phyloP scores from a whole-genome alignment of 1,140 invertebrate species.

The Dreissena rostriformis region DNA sequence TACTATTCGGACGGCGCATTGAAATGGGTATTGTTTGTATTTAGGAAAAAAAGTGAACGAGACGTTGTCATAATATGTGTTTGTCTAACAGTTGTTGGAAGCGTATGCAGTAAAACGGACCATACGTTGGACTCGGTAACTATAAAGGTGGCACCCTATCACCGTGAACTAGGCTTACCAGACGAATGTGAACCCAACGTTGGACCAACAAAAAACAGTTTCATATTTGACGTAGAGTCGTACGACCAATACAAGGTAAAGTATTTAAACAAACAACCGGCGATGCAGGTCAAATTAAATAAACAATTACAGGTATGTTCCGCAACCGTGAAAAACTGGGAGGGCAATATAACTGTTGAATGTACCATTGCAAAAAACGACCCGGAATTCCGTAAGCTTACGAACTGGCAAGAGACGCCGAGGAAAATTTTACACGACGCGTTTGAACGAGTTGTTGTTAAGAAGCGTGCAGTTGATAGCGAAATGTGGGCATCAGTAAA shows the following conservation, averaged over 20 bases:
- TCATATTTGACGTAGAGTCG: neutral
- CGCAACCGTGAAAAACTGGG: neutral
- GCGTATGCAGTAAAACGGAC: neutral
- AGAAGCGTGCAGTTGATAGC: too few species aligned
- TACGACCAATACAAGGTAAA: neutral
- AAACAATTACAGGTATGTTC: neutral
- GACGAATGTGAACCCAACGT: neutral
- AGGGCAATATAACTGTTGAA: neutral
- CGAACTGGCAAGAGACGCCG: neutral
- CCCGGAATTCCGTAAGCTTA: neutral
- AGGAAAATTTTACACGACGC: too few species aligned
- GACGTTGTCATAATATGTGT: too few species aligned
- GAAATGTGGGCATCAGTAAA: too few species aligned
- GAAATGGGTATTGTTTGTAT: too few species aligned
- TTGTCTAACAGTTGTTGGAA: neutral
- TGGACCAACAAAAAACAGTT: neutral
- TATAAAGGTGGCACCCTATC: neutral
- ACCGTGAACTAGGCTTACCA: neutral
- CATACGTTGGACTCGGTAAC: neutral
- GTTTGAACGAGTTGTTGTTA: too few species aligned
- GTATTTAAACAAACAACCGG: neutral
- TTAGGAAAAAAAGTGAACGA: too few species aligned
- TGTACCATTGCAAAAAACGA: neutral
- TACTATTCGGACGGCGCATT: too few species aligned
- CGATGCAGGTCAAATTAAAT: neutral